Evolutionary conservation across 2,888 invertebrate genomes (phyloP), one percentile per base, ranked within the genome.

Genomic region (Brachypterus glaber): DNA sequence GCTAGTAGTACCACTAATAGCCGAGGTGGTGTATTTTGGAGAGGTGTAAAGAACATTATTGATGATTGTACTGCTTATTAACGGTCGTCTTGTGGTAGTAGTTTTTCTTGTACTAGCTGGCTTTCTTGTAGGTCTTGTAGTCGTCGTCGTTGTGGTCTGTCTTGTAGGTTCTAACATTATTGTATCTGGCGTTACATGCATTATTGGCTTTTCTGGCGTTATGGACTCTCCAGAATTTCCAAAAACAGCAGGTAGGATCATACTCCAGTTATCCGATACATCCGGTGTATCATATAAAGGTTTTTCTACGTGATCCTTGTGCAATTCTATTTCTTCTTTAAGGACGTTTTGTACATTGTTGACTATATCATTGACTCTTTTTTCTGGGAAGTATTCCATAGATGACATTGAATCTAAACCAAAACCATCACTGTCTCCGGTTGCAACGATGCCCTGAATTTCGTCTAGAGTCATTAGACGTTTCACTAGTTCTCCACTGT

Each of bases 361-460:
- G 0, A 89, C 82, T 4, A 89, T 84, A 46, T 77, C 86, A 54
- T 85, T 79, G 0, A 88, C 82, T 62, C 79, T 76, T 43, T 74
- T 77, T 46, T 77, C 75, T 0, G 79, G 75, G 31, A 58, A 45
- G 33, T 59, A 56, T 3, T 51, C 50, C 17, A 51, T 47, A 3
- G 55, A 50, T 5, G 58, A 52, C 60, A 50, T 69, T 60, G 63
- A 69, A 66, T 42, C 73, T 60, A 58, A 71, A 63, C 47, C 71
- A 65, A 51, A 71, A 67, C 53, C 77, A 30, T 80, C 76, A 40
- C 78, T 79, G 57, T 85, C 85, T 1, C 86, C 85, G 0, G 87
- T 82, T 0, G 88, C 88, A 18, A 88, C 85, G 41, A 89, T 81
- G 27, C 83, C 80, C 58, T 86, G 85, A 46, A 89, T 88, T 66